Evolutionary conservation across 2,888 invertebrate species (phyloP).

Genomic region (Neoscelio sp.): DNA sequence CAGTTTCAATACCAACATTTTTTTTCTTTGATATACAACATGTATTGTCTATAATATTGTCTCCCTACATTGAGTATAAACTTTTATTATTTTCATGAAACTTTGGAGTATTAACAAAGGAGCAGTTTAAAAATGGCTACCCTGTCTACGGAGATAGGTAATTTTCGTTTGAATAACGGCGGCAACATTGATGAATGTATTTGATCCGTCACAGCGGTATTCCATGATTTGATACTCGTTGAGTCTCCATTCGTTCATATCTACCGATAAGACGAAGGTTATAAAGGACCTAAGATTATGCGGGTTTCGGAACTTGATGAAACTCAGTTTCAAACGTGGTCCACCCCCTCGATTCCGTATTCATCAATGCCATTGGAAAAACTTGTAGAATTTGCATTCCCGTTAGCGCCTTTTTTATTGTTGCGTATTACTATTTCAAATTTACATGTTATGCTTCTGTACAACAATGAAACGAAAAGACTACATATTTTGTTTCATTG

Average conservation of each 20-base stretch:
- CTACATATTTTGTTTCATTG: too few species aligned
- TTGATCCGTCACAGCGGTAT: constrained; percentile 4
- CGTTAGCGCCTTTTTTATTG: constrained; percentile 3
- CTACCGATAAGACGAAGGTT: constrained; percentile 70
- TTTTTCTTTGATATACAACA: too few species aligned
- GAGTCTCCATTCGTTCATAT: constrained; percentile 16
- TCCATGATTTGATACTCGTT: constrained; percentile 9
- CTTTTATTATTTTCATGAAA: too few species aligned
- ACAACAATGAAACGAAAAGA: too few species aligned
- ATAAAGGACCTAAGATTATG: constrained; percentile 73
- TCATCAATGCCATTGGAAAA: constrained; percentile 75
- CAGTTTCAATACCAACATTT: too few species aligned
- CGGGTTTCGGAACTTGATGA: constrained; percentile 68
- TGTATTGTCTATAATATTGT: too few species aligned
- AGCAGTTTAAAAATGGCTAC: too few species aligned
- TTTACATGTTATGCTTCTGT: not conserved
- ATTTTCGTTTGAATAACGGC: constrained; percentile 8
- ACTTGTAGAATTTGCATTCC: constrained; percentile 73
- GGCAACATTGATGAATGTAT: constrained; percentile 3
- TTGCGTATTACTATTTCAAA: not conserved
- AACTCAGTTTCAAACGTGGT: constrained; percentile 71
- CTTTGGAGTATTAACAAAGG: too few species aligned
- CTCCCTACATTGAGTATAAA: too few species aligned
- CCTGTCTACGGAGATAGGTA: not conserved
- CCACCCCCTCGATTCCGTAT: constrained; percentile 72